Percentiles rank a stretch among this genome's conserved stretches.
Evolutionary conservation across 2,888 invertebrate genomes (phyloP).

Genomic region (Rhabditoides inermis): DNA sequence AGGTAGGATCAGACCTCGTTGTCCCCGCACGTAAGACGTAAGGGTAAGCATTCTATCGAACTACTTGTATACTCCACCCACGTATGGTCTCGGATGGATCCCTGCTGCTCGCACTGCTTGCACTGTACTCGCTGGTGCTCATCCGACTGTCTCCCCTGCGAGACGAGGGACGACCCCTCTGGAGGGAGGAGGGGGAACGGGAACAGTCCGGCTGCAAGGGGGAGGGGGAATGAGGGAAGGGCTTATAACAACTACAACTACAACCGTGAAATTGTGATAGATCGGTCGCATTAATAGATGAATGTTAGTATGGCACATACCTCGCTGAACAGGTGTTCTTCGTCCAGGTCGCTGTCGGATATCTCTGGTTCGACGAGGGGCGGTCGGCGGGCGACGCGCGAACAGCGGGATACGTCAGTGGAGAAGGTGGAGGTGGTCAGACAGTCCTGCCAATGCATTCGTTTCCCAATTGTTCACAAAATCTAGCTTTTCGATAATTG

Average conservation of each 20-base stretch:
- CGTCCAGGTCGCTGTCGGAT: constrained; percentile 39
- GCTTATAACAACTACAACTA: constrained; percentile 1
- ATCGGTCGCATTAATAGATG: too few relatives aligned
- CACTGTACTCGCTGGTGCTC: too few relatives aligned
- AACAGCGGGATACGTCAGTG: constrained; percentile 23
- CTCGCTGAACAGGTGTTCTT: constrained; percentile 22
- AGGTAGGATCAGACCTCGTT: neutral
- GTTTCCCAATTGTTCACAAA: constrained; percentile 3
- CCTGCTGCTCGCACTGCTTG: constrained; percentile 35
- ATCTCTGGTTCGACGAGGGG: constrained; percentile 46
- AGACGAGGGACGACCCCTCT: too few relatives aligned
- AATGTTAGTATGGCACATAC: too few relatives aligned
- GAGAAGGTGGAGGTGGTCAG: constrained; percentile 42
- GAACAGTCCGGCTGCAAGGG: neutral
- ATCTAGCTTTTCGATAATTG: neutral
- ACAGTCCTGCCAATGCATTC: constrained; percentile 13
- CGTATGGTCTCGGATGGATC: constrained; percentile 46
- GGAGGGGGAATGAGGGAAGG: neutral
- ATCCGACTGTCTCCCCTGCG: too few relatives aligned
- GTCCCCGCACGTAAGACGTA: neutral
- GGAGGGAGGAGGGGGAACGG: neutral
- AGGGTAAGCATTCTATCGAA: too few relatives aligned
- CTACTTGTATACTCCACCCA: too few relatives aligned
- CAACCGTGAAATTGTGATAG: too few relatives aligned
- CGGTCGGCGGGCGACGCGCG: constrained; percentile 6